phyloP scores from a whole-genome alignment of 2,113 vertebrate species.

The Oriolus oriolus region DNA sequence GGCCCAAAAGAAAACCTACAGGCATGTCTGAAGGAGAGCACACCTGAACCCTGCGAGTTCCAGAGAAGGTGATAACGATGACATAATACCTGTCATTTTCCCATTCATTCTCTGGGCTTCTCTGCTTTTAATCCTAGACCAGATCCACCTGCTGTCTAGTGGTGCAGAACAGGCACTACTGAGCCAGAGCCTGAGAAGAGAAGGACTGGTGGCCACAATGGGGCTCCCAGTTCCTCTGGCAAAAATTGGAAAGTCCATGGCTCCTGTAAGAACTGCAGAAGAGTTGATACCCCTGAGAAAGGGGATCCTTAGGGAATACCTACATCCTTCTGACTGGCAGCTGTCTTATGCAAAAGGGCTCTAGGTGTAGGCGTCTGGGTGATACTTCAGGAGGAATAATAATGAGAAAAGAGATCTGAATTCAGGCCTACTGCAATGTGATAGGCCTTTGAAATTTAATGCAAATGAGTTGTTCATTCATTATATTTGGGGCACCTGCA shows the following conservation, averaged over 20 bases:
- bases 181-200: neutral
- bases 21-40: neutral
- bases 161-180: neutral
- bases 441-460: neutral
- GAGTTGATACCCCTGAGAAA: neutral
- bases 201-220: neutral
- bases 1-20: neutral
- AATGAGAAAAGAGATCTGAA: neutral
- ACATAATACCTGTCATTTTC: neutral
- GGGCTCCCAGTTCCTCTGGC: neutral
- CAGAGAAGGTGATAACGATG: neutral
- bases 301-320: neutral
- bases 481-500: neutral
- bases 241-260: neutral
- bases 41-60: accelerated
- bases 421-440: neutral
- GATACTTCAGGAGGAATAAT: neutral
- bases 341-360: neutral
- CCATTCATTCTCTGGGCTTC: neutral
- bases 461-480: neutral
- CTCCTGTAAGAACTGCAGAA: neutral
- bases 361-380: neutral
- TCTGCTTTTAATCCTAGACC: neutral
- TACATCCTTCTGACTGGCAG: accelerated
- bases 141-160: neutral